Percentiles rank a stretch among this genome's conserved stretches.
Evolutionary conservation across 2,888 invertebrate genomes (phyloP).

Genomic region (Noctua comes): DNA sequence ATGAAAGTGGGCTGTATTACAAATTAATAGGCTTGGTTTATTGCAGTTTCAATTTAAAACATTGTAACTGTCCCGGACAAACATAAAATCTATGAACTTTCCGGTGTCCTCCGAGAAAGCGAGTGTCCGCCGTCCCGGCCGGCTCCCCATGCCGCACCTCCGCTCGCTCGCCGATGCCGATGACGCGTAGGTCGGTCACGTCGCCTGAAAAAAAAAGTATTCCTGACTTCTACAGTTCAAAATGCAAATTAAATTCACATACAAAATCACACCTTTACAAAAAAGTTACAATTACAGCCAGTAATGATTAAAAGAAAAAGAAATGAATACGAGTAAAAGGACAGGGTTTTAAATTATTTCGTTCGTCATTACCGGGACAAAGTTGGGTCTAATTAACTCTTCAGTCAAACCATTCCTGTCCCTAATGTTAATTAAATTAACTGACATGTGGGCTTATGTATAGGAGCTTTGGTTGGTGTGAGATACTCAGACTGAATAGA

Average conservation of each 20-base stretch:
- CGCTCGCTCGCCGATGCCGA: no score
- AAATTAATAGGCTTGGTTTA: no score
- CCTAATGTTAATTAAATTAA: constrained; percentile 21
- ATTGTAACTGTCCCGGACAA: no score
- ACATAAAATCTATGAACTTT: no score
- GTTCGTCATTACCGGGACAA: constrained; percentile 8
- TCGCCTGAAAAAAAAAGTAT: no score
- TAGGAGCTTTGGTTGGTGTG: not conserved
- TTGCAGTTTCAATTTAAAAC: no score
- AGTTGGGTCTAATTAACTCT: constrained; percentile 34
- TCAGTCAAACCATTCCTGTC: constrained; percentile 10
- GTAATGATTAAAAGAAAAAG: constrained; percentile 8
- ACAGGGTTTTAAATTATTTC: constrained; percentile 32
- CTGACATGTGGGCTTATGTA: not conserved
- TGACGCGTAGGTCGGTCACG: no score
- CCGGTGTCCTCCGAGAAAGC: no score
- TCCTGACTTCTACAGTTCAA: not conserved
- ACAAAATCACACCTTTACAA: not conserved
- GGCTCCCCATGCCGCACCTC: no score
- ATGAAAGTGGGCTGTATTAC: no score
- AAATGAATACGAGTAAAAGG: constrained; percentile 7
- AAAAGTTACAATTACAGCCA: not conserved
- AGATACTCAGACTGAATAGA: not conserved
- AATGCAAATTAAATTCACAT: not conserved
- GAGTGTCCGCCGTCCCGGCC: no score